Evolutionary conservation across 2,888 invertebrate species (phyloP).

Genomic region (Dione juno): DNA sequence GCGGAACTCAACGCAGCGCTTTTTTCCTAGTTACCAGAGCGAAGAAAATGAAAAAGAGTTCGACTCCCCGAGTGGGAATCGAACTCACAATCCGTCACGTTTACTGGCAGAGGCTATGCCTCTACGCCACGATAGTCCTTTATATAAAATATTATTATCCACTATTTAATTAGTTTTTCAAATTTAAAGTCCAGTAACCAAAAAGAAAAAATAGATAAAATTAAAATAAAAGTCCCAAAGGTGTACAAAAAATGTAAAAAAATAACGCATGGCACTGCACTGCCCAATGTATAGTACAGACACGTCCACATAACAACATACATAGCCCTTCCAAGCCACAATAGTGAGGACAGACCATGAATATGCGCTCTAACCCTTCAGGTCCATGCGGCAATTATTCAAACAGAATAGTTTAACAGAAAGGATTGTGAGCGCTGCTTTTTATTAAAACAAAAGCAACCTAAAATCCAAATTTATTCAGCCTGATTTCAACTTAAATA

Average conservation of each 20-base stretch:
- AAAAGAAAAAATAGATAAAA: not conserved
- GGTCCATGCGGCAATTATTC: constrained; percentile 84
- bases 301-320: constrained; percentile 37
- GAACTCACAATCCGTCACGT: no score
- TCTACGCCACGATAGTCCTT: no score
- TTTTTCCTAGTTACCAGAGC: no score
- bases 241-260: not conserved
- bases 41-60: no score
- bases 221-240: not conserved
- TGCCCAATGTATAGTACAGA: constrained; percentile 42
- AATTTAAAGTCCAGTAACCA: not conserved
- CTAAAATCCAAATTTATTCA: constrained; percentile 30
- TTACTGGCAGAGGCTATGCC: no score
- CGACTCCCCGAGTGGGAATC: no score
- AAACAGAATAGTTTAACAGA: constrained; percentile 84
- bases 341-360: constrained; percentile 76
- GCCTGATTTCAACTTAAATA: constrained; percentile 47
- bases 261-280: constrained; percentile 22
- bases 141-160: no score
- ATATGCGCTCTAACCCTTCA: constrained; percentile 81
- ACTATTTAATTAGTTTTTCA: no score
- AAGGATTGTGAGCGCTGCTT: constrained; percentile 77
- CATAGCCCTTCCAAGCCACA: constrained; percentile 66
- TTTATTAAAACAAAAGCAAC: constrained; percentile 46
- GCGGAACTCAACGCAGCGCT: no score